phyloP scores from a whole-genome alignment of 2,113 vertebrate genomes.

The Mormyrus lacerda region DNA sequence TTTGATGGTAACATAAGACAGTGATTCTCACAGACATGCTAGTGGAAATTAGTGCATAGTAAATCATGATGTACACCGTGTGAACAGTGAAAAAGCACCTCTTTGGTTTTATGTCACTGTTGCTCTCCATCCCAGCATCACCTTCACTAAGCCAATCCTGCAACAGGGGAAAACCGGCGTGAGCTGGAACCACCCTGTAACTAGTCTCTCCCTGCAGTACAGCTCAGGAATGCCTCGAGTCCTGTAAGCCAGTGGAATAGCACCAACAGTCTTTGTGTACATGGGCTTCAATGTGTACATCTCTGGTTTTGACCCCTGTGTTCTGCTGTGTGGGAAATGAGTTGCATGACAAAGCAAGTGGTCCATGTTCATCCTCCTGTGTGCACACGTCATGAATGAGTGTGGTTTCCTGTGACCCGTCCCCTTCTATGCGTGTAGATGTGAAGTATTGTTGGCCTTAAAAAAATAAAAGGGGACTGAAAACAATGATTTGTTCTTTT shows the following conservation, averaged over 20 bases:
- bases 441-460: not conserved
- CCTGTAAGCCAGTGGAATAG: not conserved
- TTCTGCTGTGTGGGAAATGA: not conserved
- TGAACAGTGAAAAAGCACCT: not conserved
- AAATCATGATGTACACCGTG: not conserved
- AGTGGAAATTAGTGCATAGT: not conserved
- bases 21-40: not conserved
- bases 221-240: not conserved
- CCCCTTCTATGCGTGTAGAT: not conserved
- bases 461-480: not conserved
- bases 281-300: not conserved
- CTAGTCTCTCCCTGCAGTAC: not conserved
- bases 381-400: not conserved
- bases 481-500: not conserved
- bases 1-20: not conserved
- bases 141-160: not conserved
- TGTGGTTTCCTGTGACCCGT: not conserved
- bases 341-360: not conserved
- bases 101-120: not conserved
- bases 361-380: not conserved
- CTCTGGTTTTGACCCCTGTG: not conserved
- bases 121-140: not conserved
- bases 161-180: not conserved
- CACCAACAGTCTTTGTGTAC: not conserved
- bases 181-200: not conserved